A percentile compares a stretch with the other conserved stretches of the same genome.
Evolutionary conservation across 2,797 vertebrate genomes (phyloP).

Genomic region (Peromyscus nudipes): DNA sequence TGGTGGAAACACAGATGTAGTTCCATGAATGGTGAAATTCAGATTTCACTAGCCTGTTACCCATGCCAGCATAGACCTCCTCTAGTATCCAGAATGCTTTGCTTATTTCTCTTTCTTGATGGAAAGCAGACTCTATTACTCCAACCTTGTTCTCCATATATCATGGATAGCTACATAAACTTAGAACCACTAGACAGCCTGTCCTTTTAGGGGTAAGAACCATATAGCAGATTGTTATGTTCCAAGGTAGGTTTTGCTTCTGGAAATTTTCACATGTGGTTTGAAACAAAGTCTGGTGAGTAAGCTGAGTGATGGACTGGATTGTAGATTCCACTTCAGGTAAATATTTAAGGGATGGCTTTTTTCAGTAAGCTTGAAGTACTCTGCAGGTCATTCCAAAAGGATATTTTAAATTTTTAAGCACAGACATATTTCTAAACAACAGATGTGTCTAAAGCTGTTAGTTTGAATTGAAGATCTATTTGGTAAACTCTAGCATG

Average conservation of each 20-base stretch:
- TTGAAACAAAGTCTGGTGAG: neutral
- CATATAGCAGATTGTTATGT: neutral
- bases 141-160: neutral
- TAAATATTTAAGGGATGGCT: neutral
- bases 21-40: neutral
- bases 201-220: neutral
- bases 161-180: neutral
- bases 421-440: neutral
- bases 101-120: neutral
- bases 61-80: neutral
- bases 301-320: neutral
- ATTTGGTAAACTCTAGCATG: neutral
- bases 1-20: neutral
- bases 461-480: neutral
- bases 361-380: neutral
- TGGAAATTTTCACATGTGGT: neutral
- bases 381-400: neutral
- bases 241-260: constrained; percentile 31
- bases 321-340: neutral
- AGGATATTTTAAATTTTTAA: neutral
- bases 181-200: neutral
- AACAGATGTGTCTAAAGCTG: neutral
- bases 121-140: neutral
- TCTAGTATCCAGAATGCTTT: neutral
- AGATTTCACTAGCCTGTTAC: too few relatives aligned